These are phyloP conservation scores for Camptogramma bilineatum DNA, from an alignment of 2,888 invertebrate species.

Conservation along the genomic window DNA sequence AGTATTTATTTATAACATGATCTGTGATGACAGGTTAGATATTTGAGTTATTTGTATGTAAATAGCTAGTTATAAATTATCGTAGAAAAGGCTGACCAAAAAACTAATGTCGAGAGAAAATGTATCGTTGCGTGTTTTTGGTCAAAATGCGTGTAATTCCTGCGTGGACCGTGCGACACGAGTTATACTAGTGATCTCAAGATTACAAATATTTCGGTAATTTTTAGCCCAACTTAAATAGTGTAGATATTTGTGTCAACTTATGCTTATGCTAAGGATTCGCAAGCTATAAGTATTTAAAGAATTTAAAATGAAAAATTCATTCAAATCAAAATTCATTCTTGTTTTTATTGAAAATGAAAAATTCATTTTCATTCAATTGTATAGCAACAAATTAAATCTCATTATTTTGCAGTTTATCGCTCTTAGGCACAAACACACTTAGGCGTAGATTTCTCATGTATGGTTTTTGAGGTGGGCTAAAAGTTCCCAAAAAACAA, in stretches of 20 bases:
- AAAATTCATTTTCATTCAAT: too few species aligned
- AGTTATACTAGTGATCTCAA: slow-evolving; percentile 50
- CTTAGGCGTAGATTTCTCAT: too few species aligned
- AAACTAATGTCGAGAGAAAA: slow-evolving; percentile 24
- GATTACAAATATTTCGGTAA: slow-evolving; percentile 46
- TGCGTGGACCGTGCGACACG: slow-evolving; percentile 3
- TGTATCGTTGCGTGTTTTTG: slow-evolving; percentile 29
- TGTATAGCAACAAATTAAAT: too few species aligned
- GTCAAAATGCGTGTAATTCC: slow-evolving; percentile 25
- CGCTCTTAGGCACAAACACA: too few species aligned
- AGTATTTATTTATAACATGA: slow-evolving; percentile 47
- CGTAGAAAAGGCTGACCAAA: slow-evolving; percentile 44
- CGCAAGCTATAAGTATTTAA: too few species aligned
- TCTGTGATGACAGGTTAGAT: slow-evolving; percentile 58
- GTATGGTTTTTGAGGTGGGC: neutral
- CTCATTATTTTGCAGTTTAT: too few species aligned
- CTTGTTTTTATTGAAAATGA: too few species aligned
- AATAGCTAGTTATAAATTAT: slow-evolving; percentile 39
- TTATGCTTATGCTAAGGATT: too few species aligned
- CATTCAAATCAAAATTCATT: too few species aligned
- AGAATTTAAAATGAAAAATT: too few species aligned
- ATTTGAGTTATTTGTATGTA: slow-evolving; percentile 48
- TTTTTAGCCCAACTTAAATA: slow-evolving; percentile 1
- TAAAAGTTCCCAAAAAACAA: slow-evolving; percentile 29
- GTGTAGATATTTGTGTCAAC: too few species aligned